These are phyloP conservation scores for Motacilla alba DNA, from an alignment of 2,113 vertebrate species.

Conservation along the genomic window DNA sequence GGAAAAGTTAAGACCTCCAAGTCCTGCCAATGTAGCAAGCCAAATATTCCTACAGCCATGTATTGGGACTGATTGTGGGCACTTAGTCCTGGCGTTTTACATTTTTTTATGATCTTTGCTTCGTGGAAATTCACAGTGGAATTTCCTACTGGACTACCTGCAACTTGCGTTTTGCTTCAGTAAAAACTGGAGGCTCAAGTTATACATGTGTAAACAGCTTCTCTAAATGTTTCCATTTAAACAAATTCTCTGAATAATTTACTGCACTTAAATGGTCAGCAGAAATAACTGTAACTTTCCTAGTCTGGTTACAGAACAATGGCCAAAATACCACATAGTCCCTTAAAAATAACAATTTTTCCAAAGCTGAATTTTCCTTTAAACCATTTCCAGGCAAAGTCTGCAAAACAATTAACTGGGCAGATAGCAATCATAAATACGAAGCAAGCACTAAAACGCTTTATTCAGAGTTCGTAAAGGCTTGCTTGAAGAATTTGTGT, in stretches of 20 bases:
- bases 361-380: constrained; percentile 17
- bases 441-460: constrained; percentile 44
- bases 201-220: not conserved
- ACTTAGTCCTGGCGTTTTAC: not conserved
- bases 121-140: not conserved
- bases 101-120: not conserved
- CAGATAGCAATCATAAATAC: not conserved
- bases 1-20: not conserved
- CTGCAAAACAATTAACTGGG: not conserved
- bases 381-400: not conserved
- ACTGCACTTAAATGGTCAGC: not conserved
- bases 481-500: constrained; percentile 25
- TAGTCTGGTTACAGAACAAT: constrained; percentile 15
- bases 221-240: not conserved
- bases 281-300: constrained; percentile 22
- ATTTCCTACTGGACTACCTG: constrained; percentile 7
- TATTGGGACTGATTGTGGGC: not conserved
- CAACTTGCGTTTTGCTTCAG: not conserved
- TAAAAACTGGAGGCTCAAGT: not conserved
- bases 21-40: not conserved
- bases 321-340: not conserved
- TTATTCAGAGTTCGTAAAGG: constrained; percentile 46
- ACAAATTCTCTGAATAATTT: not conserved
- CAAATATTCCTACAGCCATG: not conserved
- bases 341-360: constrained; percentile 29